A percentile compares a stretch with the other conserved stretches of the same genome.
Evolutionary conservation across 2,888 invertebrate genomes (phyloP).

Genomic region (Eucriotettix oculatus): DNA sequence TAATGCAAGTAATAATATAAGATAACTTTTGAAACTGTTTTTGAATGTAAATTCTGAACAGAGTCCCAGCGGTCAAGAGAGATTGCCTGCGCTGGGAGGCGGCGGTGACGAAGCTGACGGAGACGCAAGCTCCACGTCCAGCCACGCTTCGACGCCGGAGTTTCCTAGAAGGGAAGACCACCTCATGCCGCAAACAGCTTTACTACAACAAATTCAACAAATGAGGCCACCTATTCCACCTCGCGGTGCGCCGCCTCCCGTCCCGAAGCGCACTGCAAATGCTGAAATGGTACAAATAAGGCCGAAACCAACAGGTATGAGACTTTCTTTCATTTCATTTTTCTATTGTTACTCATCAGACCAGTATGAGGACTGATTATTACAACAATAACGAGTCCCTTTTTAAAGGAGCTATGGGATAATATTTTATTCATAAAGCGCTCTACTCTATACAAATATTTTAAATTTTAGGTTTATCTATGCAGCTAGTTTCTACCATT

Average conservation of each 20-base stretch:
- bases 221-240: conserved; percentile 39
- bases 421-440: too few species aligned
- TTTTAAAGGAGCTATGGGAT: not conserved
- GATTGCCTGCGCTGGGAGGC: conserved; percentile 3
- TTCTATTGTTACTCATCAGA: not conserved
- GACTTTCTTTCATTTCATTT: not conserved
- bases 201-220: conserved; percentile 30
- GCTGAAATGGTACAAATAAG: conserved; percentile 21
- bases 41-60: not conserved
- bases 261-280: conserved; percentile 29
- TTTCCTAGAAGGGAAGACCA: conserved; percentile 19
- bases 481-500: too few species aligned
- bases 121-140: conserved; percentile 25
- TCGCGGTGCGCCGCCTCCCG: conserved; percentile 37
- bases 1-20: not conserved
- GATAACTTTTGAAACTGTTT: not conserved
- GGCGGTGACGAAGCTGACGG: conserved; percentile 10
- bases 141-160: conserved; percentile 30
- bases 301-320: conserved; percentile 2
- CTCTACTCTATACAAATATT: too few species aligned
- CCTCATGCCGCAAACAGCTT: conserved; percentile 30
- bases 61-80: conserved; percentile 4
- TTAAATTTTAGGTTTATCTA: too few species aligned
- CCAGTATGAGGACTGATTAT: too few species aligned
- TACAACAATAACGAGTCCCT: not conserved